A percentile compares a stretch with the other conserved stretches of the same genome.
Evolutionary conservation across 2,113 vertebrate genomes (phyloP).

Genomic region (Labeo catla): DNA sequence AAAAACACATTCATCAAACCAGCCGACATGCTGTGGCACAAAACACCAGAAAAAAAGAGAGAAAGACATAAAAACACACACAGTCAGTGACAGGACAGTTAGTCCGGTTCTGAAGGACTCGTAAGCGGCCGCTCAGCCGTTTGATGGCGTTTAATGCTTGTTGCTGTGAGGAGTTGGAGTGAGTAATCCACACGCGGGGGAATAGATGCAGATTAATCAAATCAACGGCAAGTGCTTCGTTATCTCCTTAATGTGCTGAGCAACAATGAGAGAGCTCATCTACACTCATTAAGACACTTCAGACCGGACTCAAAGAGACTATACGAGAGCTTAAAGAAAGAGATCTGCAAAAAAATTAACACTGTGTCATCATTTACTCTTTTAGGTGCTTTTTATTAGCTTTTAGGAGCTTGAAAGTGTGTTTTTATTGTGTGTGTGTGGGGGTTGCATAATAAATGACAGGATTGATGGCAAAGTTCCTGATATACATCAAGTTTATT

Average conservation of each 20-base stretch:
- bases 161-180: slow-evolving; percentile 50
- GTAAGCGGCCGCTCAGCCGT: not conserved
- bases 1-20: slow-evolving; percentile 80
- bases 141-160: not conserved
- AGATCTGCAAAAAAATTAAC: not conserved
- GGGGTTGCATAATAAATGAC: too few species aligned
- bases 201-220: slow-evolving; percentile 73
- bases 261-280: slow-evolving; percentile 65
- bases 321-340: not conserved
- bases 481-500: too few species aligned
- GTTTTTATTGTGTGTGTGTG: not conserved
- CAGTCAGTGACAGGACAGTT: not conserved
- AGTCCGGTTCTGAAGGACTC: not conserved
- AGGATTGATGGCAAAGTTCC: too few species aligned
- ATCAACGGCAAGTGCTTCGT: slow-evolving; percentile 76
- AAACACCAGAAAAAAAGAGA: slow-evolving; percentile 42
- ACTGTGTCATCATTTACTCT: not conserved
- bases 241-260: slow-evolving; percentile 72
- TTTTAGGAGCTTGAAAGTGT: not conserved
- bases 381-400: not conserved
- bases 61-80: not conserved
- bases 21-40: slow-evolving; percentile 71
- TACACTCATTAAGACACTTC: slow-evolving; percentile 59
- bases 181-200: slow-evolving; percentile 71
- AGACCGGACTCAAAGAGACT: not conserved